Evolutionary conservation across 2,888 invertebrate genomes (phyloP).

Genomic region (Cordilura impudica): DNA sequence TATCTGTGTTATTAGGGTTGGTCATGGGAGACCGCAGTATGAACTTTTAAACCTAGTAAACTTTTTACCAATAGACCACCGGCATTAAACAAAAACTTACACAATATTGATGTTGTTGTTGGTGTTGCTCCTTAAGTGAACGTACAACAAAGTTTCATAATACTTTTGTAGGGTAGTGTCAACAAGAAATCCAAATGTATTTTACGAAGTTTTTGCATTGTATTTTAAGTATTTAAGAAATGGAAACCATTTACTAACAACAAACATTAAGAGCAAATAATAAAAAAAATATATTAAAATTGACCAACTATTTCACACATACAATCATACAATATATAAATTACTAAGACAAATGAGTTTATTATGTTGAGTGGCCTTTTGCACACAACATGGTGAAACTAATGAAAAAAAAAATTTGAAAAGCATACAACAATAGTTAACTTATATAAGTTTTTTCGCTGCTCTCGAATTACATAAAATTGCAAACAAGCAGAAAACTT

Average conservation of each 20-base stretch:
- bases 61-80: neutral
- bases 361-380: too few species aligned
- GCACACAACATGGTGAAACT: too few species aligned
- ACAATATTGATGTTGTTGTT: constrained; percentile 17
- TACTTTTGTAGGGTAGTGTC: constrained; percentile 44
- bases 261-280: neutral
- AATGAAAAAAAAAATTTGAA: too few species aligned
- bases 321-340: neutral
- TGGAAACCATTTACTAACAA: constrained; percentile 29
- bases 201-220: constrained; percentile 28
- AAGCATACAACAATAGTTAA: too few species aligned
- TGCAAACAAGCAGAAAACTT: too few species aligned
- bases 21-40: constrained; percentile 34
- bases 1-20: constrained; percentile 22
- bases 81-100: constrained; percentile 22
- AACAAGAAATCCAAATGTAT: constrained; percentile 45
- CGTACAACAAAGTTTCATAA: constrained; percentile 43
- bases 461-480: too few species aligned
- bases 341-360: too few species aligned
- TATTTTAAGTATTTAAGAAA: constrained; percentile 35
- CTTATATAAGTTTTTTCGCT: too few species aligned
- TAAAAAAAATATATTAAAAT: constrained; percentile 2
- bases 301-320: constrained; percentile 1
- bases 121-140: neutral
- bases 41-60: constrained; percentile 41